A percentile compares a stretch with the other conserved stretches of the same genome.
phyloP scores from a whole-genome alignment of 2,888 invertebrate genomes.

The Darwinula stevensoni region DNA sequence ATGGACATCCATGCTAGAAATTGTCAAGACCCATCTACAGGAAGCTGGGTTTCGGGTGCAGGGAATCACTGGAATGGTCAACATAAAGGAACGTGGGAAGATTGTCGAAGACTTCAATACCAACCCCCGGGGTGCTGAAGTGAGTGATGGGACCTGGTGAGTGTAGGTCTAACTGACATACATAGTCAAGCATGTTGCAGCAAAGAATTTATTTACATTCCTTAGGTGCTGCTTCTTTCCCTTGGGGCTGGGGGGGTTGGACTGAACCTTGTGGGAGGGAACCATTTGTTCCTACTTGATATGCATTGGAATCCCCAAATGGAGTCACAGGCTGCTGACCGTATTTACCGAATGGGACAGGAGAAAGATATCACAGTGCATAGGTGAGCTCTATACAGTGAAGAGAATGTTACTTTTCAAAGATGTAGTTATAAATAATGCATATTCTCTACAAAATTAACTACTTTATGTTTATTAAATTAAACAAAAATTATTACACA shows the following conservation, averaged over 20 bases:
- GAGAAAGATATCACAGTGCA: slow-evolving; percentile 25
- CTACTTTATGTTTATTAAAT: too few relatives aligned
- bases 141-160: slow-evolving; percentile 13
- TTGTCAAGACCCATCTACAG: slow-evolving; percentile 33
- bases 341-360: slow-evolving; percentile 75
- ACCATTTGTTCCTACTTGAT: slow-evolving; percentile 64
- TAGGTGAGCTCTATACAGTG: slow-evolving; percentile 7
- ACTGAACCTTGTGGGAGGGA: slow-evolving; percentile 67
- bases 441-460: too few relatives aligned
- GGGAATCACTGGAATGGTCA: slow-evolving; percentile 41
- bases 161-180: neutral
- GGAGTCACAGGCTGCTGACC: slow-evolving; percentile 76
- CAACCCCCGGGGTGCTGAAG: slow-evolving; percentile 24
- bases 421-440: too few relatives aligned
- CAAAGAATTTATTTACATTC: too few relatives aligned
- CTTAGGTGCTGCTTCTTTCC: slow-evolving; percentile 38
- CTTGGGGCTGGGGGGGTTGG: slow-evolving; percentile 83
- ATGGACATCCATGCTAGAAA: slow-evolving; percentile 51
- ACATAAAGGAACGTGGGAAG: slow-evolving; percentile 34
- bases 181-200: neutral
- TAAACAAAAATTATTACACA: too few relatives aligned
- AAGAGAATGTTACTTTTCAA: too few relatives aligned
- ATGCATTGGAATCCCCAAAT: slow-evolving; percentile 93
- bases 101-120: slow-evolving; percentile 40
- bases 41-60: slow-evolving; percentile 23